Evolutionary conservation across 2,888 invertebrate species (phyloP), one percentile per base, ranked within the genome.

Genomic region (Rugalucina vietnamica): DNA sequence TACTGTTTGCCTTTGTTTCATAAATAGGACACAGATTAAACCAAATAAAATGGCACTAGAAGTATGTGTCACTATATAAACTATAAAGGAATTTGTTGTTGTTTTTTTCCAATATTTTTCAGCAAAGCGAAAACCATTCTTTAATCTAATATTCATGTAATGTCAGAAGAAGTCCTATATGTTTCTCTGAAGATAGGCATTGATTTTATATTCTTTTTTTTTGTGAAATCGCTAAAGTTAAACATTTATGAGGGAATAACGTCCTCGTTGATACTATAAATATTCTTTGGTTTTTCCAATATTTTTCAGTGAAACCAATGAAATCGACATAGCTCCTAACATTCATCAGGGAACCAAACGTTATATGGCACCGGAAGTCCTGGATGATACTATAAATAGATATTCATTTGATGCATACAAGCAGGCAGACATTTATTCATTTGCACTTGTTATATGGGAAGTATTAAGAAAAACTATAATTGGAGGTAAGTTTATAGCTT

Each of bases 351-450:
- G 98, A 85, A 98, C 98, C 1, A 96, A 94, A 70, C 96, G 98
- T 36, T 98, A 98, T 95, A 98, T 98, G 98, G 97, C 98, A 27
- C 98, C 98, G 0, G 98, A 99, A 95, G 97, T 98, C 50, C 96
- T 98, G 37, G 97, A 97, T 94, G 97, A 97, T 93, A 96, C 96
- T 5, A 95, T 98, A 75, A 97, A 97, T 88, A 89, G 87, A 79
- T 95, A 96, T 90, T 97, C 97, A 94, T 95, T 95, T 91, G 95
- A 95, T 84, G 91, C 95, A 18, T 96, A 95, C 93, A 95, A 94
- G 83, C 95, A 95, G 91, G 95, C 95, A 39, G 96, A 96, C 90
- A 95, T 96, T 89, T 96, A 96, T 90, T 94, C 96, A 24, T 95
- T 95, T 91, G 95, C 95, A 18, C 92, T 96, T 37, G 95, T 96